A percentile compares a stretch with the other conserved stretches of the same genome.
Conservation (phyloP, 2,113 vertebrate genomes). For the Pao palembangensis region DNA sequence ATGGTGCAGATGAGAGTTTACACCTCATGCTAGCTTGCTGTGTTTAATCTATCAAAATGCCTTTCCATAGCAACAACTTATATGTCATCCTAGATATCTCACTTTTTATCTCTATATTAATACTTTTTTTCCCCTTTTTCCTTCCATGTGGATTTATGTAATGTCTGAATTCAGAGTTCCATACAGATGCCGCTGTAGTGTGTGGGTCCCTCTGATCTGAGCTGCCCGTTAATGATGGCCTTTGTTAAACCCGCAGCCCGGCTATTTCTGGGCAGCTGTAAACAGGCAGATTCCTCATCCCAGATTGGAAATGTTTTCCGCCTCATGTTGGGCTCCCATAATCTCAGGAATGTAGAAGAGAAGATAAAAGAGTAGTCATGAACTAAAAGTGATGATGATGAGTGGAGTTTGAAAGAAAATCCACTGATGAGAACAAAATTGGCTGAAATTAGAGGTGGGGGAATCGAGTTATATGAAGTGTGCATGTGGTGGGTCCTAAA, state of each 20-base stretch:
- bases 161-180: conserved; percentile 1
- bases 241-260: conserved; percentile 75
- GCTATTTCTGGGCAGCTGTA: conserved; percentile 74
- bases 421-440: background rate
- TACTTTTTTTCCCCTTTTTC: background rate
- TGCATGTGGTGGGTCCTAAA: background rate
- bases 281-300: conserved; percentile 74
- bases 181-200: conserved; percentile 30
- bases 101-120: background rate
- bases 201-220: conserved; percentile 30
- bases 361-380: background rate
- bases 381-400: background rate
- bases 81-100: no score
- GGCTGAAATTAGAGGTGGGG: background rate
- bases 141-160: background rate
- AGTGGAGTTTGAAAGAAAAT: background rate
- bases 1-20: no score
- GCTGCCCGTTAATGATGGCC: conserved; percentile 67
- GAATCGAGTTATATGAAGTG: background rate
- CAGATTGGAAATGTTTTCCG: conserved; percentile 67
- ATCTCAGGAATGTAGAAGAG: conserved; percentile 1
- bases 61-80: no score
- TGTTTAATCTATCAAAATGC: no score
- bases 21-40: background rate
- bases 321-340: conserved; percentile 30